Conservation (phyloP, 2,797 vertebrate genomes). For the Notamacropus eugenii region DNA sequence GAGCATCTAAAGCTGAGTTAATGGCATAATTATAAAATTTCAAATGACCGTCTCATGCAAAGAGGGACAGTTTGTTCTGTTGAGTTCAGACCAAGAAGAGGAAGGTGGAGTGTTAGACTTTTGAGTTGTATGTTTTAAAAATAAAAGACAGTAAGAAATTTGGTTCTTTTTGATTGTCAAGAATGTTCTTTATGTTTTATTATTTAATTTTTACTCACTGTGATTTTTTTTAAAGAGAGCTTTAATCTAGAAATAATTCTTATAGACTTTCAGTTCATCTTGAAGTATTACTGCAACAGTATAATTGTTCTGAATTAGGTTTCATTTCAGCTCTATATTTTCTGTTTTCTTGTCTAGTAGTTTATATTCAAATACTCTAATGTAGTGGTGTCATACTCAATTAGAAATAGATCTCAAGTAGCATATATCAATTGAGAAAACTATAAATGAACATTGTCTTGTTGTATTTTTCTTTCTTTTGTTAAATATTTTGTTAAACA, state of each 20-base stretch:
- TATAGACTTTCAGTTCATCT: neutral
- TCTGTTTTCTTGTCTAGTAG: neutral
- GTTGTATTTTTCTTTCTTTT: neutral
- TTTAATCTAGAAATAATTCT: conserved; percentile 10
- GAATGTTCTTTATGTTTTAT: neutral
- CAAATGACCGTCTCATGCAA: neutral
- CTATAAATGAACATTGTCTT: neutral
- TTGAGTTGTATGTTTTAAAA: neutral
- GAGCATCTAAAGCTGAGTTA: neutral
- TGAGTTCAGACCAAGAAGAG: neutral
- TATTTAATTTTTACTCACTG: neutral
- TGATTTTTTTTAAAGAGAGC: neutral
- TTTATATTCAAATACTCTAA: neutral
- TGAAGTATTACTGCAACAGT: neutral
- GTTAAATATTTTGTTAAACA: neutral
- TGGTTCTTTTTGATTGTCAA: neutral
- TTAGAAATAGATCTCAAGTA: neutral
- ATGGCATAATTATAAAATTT: neutral
- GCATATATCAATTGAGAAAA: neutral
- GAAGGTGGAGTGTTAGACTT: neutral
- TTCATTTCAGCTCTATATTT: conserved; percentile 29
- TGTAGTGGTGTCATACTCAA: neutral
- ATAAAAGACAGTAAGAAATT: neutral
- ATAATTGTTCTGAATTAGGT: neutral
- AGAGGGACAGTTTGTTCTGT: neutral